phyloP scores from a whole-genome alignment of 2,888 invertebrate species.

The Vanessa cardui region DNA sequence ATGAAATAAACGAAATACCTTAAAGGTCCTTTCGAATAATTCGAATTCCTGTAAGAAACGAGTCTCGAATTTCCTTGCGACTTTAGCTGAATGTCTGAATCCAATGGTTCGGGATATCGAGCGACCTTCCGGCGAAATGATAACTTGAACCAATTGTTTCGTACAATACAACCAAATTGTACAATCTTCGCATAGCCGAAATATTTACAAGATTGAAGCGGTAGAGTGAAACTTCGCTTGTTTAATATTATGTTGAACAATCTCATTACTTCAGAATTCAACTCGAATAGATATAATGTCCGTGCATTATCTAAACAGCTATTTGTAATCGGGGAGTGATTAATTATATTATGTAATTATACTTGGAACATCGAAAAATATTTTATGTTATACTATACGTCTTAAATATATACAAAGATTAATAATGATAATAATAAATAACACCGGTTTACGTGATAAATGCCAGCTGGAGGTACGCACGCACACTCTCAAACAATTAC shows the following conservation, averaged over 20 bases:
- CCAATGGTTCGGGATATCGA: constrained; percentile 49
- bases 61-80: constrained; percentile 45
- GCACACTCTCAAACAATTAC: too few species aligned
- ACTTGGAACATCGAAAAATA: too few species aligned
- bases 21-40: constrained; percentile 43
- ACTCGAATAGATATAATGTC: constrained; percentile 8
- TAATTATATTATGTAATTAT: background rate
- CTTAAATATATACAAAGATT: too few species aligned
- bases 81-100: constrained; percentile 46
- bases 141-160: constrained; percentile 59
- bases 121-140: constrained; percentile 48
- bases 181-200: constrained; percentile 54
- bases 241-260: constrained; percentile 16
- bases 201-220: constrained; percentile 58
- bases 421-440: too few species aligned
- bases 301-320: background rate
- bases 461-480: too few species aligned
- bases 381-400: too few species aligned
- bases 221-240: constrained; percentile 38
- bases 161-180: constrained; percentile 62
- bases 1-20: constrained; percentile 48
- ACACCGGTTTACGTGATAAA: too few species aligned
- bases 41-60: constrained; percentile 43
- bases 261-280: constrained; percentile 13
- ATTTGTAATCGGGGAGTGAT: background rate